Base-by-base conservation (phyloP, 2,888 invertebrate species). In the Colostygia pectinataria region DNA sequence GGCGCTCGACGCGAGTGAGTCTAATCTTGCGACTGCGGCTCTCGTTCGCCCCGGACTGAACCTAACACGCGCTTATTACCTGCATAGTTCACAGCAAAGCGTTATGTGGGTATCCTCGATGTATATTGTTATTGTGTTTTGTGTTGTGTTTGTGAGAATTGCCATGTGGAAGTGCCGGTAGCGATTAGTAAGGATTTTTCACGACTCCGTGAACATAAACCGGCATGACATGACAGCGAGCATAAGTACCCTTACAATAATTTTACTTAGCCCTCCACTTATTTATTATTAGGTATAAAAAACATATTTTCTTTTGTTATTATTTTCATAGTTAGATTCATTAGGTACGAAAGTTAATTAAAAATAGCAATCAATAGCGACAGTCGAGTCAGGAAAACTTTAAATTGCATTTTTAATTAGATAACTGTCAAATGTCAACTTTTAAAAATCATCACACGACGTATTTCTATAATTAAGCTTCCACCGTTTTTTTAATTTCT, bases 61-160 rank as follows among this genome's bases (percentile, higher is more conserved):
- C 18, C 20, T 15, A 29, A 29, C 44, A 20, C 48, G 39, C 53
- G 38, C 38, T 37, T 32, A 32, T 32, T 24, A 31, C 9, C 29
- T 29, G 4, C 32, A 5, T 9, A 34, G n/a, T n/a, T n/a, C 5
- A 34, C 40, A 14, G 32, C 15, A 25, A 18, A 25, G n/a, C 37
- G 15, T 7, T 15, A 44, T 39, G 46, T 46, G 33, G 45, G 38
- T 39, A 46, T 28, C 29, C 20, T 31, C 45, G 24, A 31, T 18
- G 12, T 44, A 31, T 37, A 37, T 44, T 53, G 66, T 67, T 68
- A 64, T 64, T 63, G 72, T 72, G 73, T 55, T 57, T 39, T 54
- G 47, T 55, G 55, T 50, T 32, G 51, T 60, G 68, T 63, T 56
- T 70, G 71, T 77, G 75, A 71, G 69, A 71, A 68, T 74, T 71